Evolutionary conservation across 2,888 invertebrate species (phyloP).

Genomic region (Griposia aprilina): DNA sequence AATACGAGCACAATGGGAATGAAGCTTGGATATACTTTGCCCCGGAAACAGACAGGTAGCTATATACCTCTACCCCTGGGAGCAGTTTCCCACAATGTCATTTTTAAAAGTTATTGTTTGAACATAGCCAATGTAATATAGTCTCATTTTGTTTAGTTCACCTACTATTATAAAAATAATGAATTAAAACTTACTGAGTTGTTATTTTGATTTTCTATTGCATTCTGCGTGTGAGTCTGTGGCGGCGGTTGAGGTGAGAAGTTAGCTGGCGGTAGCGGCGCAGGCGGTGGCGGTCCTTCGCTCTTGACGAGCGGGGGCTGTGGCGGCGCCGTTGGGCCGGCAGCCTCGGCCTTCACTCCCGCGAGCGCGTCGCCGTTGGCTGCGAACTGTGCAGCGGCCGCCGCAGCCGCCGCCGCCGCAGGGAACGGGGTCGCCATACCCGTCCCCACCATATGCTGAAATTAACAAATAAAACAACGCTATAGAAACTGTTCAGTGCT

Average conservation of each 20-base stretch:
- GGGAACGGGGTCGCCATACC: constrained; percentile 95
- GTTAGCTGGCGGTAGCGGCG: constrained; percentile 85
- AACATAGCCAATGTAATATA: background rate
- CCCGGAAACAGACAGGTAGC: constrained; percentile 12
- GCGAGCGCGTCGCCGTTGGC: constrained; percentile 90
- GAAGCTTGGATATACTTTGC: constrained; percentile 8
- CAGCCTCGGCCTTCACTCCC: constrained; percentile 87
- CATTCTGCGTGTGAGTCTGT: constrained; percentile 87
- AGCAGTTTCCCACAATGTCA: background rate
- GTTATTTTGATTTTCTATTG: constrained; percentile 91
- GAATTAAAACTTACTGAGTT: constrained; percentile 80
- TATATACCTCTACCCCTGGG: background rate
- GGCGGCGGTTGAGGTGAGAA: constrained; percentile 87
- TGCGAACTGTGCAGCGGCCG: constrained; percentile 91
- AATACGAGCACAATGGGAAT: constrained; percentile 30
- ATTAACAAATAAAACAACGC: constrained; percentile 75
- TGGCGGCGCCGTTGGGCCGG: constrained; percentile 82
- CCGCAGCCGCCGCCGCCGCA: constrained; percentile 92
- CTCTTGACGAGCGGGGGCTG: constrained; percentile 89
- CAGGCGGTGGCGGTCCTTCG: constrained; percentile 88
- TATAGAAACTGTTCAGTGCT: constrained; percentile 35
- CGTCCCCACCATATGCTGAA: constrained; percentile 98
- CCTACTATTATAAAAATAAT: background rate
- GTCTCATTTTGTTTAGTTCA: background rate
- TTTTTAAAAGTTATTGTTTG: constrained; percentile 20